These are phyloP conservation scores for Coregonus ussuriensis DNA, from an alignment of 2,797 vertebrate genomes.

Conservation along the genomic window DNA sequence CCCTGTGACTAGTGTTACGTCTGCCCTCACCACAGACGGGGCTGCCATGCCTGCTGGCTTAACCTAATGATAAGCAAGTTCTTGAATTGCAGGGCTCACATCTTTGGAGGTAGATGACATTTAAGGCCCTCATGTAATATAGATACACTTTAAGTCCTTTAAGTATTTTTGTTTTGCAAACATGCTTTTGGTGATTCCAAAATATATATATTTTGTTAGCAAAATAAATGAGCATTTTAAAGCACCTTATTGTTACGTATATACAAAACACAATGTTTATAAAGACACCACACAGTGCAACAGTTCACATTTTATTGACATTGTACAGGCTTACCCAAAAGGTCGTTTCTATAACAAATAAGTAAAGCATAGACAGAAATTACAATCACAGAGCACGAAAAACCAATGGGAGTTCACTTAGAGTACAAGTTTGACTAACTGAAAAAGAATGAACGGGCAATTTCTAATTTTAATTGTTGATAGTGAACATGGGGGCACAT, in stretches of 20 bases:
- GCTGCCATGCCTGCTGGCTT: no score
- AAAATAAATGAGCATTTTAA: neutral
- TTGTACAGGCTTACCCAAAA: slow-evolving; percentile 28
- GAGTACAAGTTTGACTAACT: neutral
- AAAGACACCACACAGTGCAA: neutral
- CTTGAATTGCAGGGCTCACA: neutral
- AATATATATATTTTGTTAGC: neutral
- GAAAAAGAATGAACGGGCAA: neutral
- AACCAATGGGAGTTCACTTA: slow-evolving; percentile 21
- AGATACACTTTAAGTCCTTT: neutral
- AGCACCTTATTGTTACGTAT: neutral
- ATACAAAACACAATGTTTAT: neutral
- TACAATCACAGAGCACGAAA: slow-evolving; percentile 53
- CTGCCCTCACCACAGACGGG: no score
- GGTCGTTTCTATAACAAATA: slow-evolving; percentile 16
- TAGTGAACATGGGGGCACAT: neutral
- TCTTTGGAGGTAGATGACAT: neutral
- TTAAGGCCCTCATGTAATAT: neutral
- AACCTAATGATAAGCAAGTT: no score
- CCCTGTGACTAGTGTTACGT: slow-evolving; percentile 60
- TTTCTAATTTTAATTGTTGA: neutral
- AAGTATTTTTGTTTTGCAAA: neutral
- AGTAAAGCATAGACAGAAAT: slow-evolving; percentile 32
- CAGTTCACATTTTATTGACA: slow-evolving; percentile 70
- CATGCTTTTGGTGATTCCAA: neutral